Evolutionary conservation across 2,797 vertebrate species (phyloP).

Genomic region (Poeciliopsis presidionis): DNA sequence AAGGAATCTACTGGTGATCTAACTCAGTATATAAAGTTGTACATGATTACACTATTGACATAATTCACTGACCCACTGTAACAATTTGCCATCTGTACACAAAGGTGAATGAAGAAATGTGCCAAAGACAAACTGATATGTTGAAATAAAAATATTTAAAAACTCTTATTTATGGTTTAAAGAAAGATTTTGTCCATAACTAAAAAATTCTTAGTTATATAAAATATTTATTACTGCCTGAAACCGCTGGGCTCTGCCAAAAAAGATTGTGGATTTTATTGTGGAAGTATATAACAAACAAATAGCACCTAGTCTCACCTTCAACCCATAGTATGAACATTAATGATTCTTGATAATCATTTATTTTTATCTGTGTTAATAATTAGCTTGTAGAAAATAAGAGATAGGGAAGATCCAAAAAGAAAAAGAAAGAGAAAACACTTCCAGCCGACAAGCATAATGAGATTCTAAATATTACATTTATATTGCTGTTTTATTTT

Average conservation of each 20-base stretch:
- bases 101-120: neutral
- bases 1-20: neutral
- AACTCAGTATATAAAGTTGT: neutral
- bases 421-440: neutral
- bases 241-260: neutral
- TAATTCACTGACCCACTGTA: neutral
- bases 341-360: neutral
- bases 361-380: constrained; percentile 31
- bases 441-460: neutral
- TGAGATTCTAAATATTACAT: neutral
- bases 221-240: neutral
- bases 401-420: neutral
- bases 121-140: neutral
- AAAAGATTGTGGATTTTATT: constrained; percentile 5
- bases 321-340: constrained; percentile 6
- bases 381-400: constrained; percentile 22
- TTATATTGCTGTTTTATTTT: neutral
- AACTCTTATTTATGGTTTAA: neutral
- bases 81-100: neutral
- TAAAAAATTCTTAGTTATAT: neutral
- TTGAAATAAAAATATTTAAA: neutral
- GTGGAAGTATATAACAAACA: neutral
- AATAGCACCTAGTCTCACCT: neutral
- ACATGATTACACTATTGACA: neutral
- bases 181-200: neutral